Conservation (phyloP, 1,140 invertebrate species). For the Lysiphlebus fabarum region DNA sequence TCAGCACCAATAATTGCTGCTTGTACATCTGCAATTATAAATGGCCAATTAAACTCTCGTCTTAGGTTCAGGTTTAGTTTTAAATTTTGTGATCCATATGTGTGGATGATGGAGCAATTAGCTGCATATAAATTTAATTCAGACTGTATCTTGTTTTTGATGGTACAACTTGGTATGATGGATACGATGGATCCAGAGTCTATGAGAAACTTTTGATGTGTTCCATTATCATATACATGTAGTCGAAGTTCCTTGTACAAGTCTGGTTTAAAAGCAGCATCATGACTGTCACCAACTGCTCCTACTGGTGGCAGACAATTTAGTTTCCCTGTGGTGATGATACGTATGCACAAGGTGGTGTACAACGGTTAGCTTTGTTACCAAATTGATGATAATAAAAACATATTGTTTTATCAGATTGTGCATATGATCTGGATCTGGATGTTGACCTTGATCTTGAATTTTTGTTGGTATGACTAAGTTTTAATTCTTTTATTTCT, state of each 20-base stretch:
- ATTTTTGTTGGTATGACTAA: too few relatives aligned
- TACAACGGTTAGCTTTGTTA: constrained; percentile 11
- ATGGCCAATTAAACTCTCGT: constrained; percentile 38
- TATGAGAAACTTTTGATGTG: constrained; percentile 10
- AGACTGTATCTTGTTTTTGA: constrained; percentile 14
- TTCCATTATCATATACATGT: constrained; percentile 10
- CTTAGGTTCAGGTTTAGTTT: constrained; percentile 35
- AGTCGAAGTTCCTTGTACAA: constrained; percentile 1
- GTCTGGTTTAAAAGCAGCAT: background rate
- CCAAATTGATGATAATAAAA: constrained; percentile 22
- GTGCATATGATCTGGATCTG: background rate
- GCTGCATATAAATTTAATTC: constrained; percentile 27
- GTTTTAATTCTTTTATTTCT: too few relatives aligned
- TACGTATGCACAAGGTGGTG: constrained; percentile 14
- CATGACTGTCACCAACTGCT: constrained; percentile 1
- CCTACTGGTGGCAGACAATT: constrained; percentile 10
- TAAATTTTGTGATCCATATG: constrained; percentile 34
- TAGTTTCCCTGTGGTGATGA: constrained; percentile 21
- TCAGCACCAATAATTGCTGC: constrained; percentile 47
- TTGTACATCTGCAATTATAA: constrained; percentile 40
- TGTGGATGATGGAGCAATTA: constrained; percentile 34
- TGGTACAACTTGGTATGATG: constrained; percentile 9
- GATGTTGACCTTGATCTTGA: constrained; percentile 13
- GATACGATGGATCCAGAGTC: constrained; percentile 23
- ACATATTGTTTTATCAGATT: background rate